These are phyloP conservation scores for Plagodis dolabraria DNA, from an alignment of 2,888 invertebrate species.

Conservation along the genomic window DNA sequence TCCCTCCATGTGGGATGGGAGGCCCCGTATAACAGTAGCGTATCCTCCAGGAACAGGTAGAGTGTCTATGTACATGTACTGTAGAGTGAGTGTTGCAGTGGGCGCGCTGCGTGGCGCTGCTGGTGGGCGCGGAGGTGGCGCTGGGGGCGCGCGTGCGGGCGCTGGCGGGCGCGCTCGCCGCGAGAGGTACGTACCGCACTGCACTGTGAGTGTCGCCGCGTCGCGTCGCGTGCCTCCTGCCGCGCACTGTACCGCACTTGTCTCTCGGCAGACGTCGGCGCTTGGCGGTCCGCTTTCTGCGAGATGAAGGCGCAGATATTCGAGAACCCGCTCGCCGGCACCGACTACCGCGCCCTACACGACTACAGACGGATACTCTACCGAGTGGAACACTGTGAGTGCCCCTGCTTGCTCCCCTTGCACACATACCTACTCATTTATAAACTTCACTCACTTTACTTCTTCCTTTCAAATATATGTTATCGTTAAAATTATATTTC, in stretches of 20 bases:
- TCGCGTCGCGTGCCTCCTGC: background rate
- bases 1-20: too few species aligned
- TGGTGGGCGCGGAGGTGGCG: constrained; percentile 50
- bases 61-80: too few species aligned
- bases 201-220: too few species aligned
- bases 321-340: constrained; percentile 53
- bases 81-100: constrained; percentile 21
- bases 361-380: constrained; percentile 23
- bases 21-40: too few species aligned
- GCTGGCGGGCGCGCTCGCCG: constrained; percentile 18
- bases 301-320: constrained; percentile 53
- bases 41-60: too few species aligned
- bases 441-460: too few species aligned
- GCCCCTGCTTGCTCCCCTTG: background rate
- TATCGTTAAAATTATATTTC: too few species aligned
- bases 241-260: too few species aligned
- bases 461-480: too few species aligned
- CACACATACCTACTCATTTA: too few species aligned
- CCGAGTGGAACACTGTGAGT: background rate
- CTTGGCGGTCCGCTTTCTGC: constrained; percentile 46
- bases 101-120: constrained; percentile 46
- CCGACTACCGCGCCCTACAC: constrained; percentile 56
- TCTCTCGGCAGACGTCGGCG: constrained; percentile 48
- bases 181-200: too few species aligned
- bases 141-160: constrained; percentile 39